Base-by-base conservation (phyloP, 92 coral and sea anemone genomes). In the Actinostola sp. region DNA sequence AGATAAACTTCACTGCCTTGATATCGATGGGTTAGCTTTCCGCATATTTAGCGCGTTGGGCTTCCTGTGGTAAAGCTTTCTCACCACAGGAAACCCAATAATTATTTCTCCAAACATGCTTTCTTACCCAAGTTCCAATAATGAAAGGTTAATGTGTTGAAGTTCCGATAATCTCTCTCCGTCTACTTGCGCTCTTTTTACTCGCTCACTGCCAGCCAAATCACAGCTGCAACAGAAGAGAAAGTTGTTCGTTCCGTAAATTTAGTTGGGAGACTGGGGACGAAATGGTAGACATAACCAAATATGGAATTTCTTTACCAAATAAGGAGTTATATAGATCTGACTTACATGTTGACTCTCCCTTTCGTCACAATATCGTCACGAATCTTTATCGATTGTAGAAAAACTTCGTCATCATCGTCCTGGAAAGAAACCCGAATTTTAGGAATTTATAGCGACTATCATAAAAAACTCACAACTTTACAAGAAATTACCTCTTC, bases 191-290 rank as follows among this genome's bases (percentile, higher is more conserved):
- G 97, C 76, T 63, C 92, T 84, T 75, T 92, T 95, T 27, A 95
- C 85, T 63, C 99, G 74, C 61, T 95, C 99, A 59, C 99, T 95
- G 66, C 99, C 99, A 14, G 99, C 99, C 34, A 95, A 86, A 64
- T 95, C 99, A 67, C 99, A 95, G 42, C 99, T 95, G 55, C 4
- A 73, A 38, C 15, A 66, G 12, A 16, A 15, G n/a, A 61, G 42
- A 58, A n/a, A 36, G n/a, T n/a, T n/a, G n/a, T n/a, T n/a, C n/a
- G n/a, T n/a, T n/a, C n/a, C n/a, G n/a, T n/a, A n/a, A n/a, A n/a
- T n/a, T n/a, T n/a, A n/a, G n/a, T n/a, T n/a, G n/a, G n/a, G n/a
- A n/a, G n/a, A n/a, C n/a, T n/a, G n/a, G n/a, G n/a, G n/a, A n/a
- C n/a, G n/a, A n/a, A n/a, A n/a, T n/a, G n/a, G n/a, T n/a, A n/a